Percentiles rank a stretch among this genome's conserved stretches.
Conservation (phyloP, 2,113 vertebrate species). For the Campylorhamphus procurvoides region DNA sequence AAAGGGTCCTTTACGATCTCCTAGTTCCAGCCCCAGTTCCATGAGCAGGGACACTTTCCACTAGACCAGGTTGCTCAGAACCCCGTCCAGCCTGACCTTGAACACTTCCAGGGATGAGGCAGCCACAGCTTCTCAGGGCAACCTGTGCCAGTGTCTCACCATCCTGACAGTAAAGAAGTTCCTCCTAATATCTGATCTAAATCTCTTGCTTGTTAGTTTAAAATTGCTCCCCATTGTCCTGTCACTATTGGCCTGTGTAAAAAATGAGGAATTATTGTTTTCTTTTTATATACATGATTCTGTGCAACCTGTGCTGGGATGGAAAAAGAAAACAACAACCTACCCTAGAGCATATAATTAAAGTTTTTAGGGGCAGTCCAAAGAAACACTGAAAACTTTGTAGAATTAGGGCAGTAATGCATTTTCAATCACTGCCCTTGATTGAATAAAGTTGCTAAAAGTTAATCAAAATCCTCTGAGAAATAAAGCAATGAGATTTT, state of each 20-base stretch:
- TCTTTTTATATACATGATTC: neutral
- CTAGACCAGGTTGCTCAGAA: neutral
- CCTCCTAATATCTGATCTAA: neutral
- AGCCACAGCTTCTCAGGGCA: neutral
- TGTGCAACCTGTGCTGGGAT: neutral
- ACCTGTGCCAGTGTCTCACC: neutral
- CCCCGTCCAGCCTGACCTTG: neutral
- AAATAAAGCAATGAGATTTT: constrained; percentile 58
- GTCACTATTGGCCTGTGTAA: neutral
- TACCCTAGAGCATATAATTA: neutral
- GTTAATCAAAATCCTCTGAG: constrained; percentile 58
- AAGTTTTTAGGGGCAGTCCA: neutral
- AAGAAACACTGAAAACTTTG: neutral
- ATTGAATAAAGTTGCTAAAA: constrained; percentile 23
- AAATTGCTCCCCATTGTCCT: neutral
- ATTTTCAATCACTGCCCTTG: constrained; percentile 13
- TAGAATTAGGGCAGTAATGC: constrained; percentile 28
- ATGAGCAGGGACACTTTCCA: neutral
- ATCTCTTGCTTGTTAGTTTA: neutral
- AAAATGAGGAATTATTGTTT: neutral
- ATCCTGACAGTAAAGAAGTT: neutral
- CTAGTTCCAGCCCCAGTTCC: neutral
- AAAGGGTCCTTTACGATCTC: neutral
- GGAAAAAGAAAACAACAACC: neutral
- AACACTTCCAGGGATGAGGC: neutral